These are phyloP conservation scores for Xiphias gladius DNA, from an alignment of 2,113 vertebrate genomes.

Conservation along the genomic window DNA sequence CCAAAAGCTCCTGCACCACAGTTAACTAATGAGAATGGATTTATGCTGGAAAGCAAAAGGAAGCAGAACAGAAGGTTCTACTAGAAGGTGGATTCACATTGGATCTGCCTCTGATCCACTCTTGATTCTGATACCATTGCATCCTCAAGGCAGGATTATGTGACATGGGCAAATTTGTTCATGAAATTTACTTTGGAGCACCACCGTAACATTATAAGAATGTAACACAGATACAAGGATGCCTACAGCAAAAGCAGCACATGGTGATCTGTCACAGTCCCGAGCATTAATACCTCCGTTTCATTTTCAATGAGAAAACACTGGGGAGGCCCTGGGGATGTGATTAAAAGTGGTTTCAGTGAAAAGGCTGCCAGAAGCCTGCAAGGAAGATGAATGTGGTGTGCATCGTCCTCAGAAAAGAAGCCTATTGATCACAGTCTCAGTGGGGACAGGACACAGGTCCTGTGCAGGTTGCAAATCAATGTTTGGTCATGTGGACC, in stretches of 20 bases:
- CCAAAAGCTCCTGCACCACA: not conserved
- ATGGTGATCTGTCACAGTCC: not conserved
- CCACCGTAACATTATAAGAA: constrained; percentile 2
- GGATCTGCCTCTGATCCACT: constrained; percentile 23
- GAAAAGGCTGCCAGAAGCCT: constrained; percentile 42
- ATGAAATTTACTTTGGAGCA: constrained; percentile 21
- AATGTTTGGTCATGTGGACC: constrained; percentile 43
- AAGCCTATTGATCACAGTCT: constrained; percentile 58
- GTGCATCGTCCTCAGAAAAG: constrained; percentile 53
- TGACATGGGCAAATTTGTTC: constrained; percentile 41
- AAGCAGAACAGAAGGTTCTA: constrained; percentile 46
- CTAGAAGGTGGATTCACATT: constrained; percentile 18
- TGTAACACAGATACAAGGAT: not conserved
- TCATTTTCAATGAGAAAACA: constrained; percentile 50
- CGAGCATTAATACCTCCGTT: constrained; percentile 27
- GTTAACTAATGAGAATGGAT: constrained; percentile 31
- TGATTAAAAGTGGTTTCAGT: constrained; percentile 66
- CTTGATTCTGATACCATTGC: constrained; percentile 43
- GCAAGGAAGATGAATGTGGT: constrained; percentile 71
- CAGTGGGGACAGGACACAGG: constrained; percentile 23
- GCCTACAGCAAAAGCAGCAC: not conserved
- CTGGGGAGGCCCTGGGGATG: constrained; percentile 53
- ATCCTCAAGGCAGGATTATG: constrained; percentile 49
- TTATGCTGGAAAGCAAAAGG: constrained; percentile 43
- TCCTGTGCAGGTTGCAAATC: constrained; percentile 49